Percentiles rank a stretch among this genome's conserved stretches.
Evolutionary conservation across 2,113 vertebrate genomes (phyloP).

Genomic region (Catharus fuscescens): DNA sequence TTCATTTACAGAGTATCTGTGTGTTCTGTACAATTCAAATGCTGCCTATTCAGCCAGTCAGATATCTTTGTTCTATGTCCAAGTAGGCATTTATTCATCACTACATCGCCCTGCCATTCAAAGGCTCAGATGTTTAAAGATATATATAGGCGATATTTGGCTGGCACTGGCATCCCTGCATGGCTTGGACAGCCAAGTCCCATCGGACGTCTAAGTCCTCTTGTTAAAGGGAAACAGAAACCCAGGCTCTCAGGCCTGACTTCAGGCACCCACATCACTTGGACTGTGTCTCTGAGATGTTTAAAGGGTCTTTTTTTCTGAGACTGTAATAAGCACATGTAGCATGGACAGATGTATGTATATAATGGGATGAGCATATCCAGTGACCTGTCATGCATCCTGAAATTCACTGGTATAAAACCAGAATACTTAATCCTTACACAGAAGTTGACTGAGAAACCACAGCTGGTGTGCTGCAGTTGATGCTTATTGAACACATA

Average conservation of each 20-base stretch:
- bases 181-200: not conserved
- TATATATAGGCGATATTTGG: constrained; percentile 41
- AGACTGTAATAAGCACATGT: not conserved
- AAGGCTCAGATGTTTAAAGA: constrained; percentile 65
- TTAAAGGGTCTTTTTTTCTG: not conserved
- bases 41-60: constrained; percentile 59
- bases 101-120: constrained; percentile 21
- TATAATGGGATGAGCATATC: not conserved
- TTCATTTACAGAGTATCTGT: constrained; percentile 56
- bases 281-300: not conserved
- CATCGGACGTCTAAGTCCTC: not conserved
- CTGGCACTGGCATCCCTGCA: not conserved
- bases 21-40: constrained; percentile 57
- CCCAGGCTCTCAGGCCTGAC: not conserved
- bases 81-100: constrained; percentile 60
- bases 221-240: not conserved
- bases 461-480: not conserved
- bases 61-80: constrained; percentile 62
- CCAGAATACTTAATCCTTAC: not conserved
- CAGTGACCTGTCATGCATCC: not conserved
- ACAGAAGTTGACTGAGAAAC: not conserved
- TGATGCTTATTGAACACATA: constrained; percentile 2
- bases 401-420: not conserved
- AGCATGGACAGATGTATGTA: not conserved
- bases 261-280: not conserved